Percentiles rank a stretch among this genome's conserved stretches.
Evolutionary conservation across 2,888 invertebrate species (phyloP).

Genomic region (Xanthia togata): DNA sequence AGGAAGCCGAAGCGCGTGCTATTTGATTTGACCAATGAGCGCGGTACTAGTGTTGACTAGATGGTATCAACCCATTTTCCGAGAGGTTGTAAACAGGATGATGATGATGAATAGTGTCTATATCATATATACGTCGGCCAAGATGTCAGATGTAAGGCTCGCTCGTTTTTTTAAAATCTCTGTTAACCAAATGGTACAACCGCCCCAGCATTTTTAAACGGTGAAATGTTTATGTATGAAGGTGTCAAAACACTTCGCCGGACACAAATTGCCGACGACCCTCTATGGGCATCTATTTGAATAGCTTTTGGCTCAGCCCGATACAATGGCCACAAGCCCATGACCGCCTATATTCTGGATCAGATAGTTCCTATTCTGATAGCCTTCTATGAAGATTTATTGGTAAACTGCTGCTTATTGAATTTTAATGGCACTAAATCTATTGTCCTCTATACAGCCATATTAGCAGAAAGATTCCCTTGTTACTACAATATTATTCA

Average conservation of each 20-base stretch:
- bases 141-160: no score
- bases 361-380: constrained; percentile 87
- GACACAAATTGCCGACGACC: constrained; percentile 85
- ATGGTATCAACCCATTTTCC: no score
- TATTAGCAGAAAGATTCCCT: constrained; percentile 67
- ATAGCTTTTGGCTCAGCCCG: constrained; percentile 78
- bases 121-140: no score
- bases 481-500: constrained; percentile 68
- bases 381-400: constrained; percentile 90
- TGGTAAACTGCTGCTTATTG: constrained; percentile 82
- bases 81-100: no score
- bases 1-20: no score
- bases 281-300: constrained; percentile 86
- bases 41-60: no score
- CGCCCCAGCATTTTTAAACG: constrained; percentile 71
- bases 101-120: no score
- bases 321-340: constrained; percentile 78
- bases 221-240: constrained; percentile 87
- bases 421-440: constrained; percentile 85
- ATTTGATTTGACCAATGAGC: no score
- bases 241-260: constrained; percentile 86
- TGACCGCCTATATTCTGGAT: constrained; percentile 80
- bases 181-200: constrained; percentile 29
- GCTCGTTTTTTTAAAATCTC: constrained; percentile 1
- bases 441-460: constrained; percentile 76